Evolutionary conservation across 37 sponge, comb jelly and placozoan species (phyloP).

Genomic region (Agelas oroides): DNA sequence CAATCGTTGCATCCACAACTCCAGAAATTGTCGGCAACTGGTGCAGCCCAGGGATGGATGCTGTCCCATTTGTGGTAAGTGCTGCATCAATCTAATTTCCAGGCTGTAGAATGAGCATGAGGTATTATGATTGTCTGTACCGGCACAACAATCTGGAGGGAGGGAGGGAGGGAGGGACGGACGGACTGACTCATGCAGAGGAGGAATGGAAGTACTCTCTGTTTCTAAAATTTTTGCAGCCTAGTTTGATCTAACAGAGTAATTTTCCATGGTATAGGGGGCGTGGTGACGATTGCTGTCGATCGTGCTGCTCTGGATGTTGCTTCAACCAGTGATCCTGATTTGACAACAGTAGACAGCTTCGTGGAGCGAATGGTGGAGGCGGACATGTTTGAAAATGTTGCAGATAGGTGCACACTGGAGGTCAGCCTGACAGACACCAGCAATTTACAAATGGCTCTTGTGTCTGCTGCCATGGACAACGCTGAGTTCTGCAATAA

Average conservation of each 20-base stretch:
- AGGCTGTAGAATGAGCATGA: too few species aligned
- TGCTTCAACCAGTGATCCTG: neutral
- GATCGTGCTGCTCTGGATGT: constrained; percentile 21
- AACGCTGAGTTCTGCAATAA: neutral
- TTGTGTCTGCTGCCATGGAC: neutral
- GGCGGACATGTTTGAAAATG: neutral
- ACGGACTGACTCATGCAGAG: too few species aligned
- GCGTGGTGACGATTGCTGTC: constrained; percentile 13
- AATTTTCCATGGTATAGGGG: constrained; percentile 21
- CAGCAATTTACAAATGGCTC: neutral
- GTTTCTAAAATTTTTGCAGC: too few species aligned
- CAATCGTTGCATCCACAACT: constrained; percentile 1
- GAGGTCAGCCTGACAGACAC: neutral
- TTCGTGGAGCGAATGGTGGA: neutral
- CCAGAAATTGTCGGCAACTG: constrained; percentile 2
- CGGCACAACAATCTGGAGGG: too few species aligned
- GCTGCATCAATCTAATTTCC: too few species aligned
- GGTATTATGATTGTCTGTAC: too few species aligned
- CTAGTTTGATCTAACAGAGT: too few species aligned
- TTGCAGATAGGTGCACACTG: neutral
- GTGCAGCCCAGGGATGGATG: constrained; percentile 50
- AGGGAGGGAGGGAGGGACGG: neutral
- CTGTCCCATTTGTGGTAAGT: constrained; percentile 68
- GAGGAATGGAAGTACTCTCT: too few species aligned
- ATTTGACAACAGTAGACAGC: neutral